Evolutionary conservation across 1,140 invertebrate species (phyloP).

Genomic region (Argopecten irradians): DNA sequence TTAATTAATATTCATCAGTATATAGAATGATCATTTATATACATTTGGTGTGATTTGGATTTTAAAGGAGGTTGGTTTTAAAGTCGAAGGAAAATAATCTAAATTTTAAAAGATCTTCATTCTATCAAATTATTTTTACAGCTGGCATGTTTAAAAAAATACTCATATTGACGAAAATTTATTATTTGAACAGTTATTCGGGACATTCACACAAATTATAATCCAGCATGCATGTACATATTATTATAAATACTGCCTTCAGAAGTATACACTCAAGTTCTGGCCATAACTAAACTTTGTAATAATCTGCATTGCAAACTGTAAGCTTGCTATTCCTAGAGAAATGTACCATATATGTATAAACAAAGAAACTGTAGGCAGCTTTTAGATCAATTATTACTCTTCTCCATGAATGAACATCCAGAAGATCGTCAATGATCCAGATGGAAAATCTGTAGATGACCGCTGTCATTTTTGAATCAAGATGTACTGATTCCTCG

Average conservation of each 20-base stretch:
- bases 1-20: background rate
- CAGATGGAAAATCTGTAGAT: no score
- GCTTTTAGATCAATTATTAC: background rate
- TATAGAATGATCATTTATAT: background rate
- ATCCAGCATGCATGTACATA: background rate
- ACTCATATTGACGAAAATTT: background rate
- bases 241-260: background rate
- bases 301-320: background rate
- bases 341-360: background rate
- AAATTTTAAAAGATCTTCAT: background rate
- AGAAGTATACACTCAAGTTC: background rate
- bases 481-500: no score
- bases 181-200: background rate
- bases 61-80: background rate
- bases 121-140: background rate
- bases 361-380: background rate
- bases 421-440: background rate
- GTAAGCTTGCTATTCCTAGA: conserved; percentile 1
- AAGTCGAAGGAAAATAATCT: background rate
- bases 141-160: background rate
- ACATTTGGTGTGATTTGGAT: background rate
- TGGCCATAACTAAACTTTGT: background rate
- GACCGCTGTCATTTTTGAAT: no score
- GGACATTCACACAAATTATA: background rate
- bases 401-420: background rate